Conservation (phyloP, 2,888 invertebrate genomes). For the Leptopilina drosophilae region DNA sequence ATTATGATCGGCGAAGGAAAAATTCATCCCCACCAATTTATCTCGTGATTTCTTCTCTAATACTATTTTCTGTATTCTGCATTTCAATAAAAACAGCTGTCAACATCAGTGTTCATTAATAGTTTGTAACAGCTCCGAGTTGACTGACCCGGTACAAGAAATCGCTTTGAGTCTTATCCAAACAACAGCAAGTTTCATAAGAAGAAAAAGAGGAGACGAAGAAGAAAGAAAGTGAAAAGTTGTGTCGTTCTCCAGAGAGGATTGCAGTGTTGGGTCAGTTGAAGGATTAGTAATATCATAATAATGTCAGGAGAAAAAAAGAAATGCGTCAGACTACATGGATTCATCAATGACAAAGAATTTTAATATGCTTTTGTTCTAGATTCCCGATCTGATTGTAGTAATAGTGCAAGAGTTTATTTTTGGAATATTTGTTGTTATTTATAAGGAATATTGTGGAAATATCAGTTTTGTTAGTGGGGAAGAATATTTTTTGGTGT, state of each 20-base stretch:
- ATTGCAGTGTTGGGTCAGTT: not conserved
- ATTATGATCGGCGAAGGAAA: not conserved
- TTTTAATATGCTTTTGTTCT: slow-evolving; percentile 1
- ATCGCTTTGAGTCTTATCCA: not conserved
- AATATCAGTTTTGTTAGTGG: not conserved
- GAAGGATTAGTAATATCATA: slow-evolving; percentile 6
- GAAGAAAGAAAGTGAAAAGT: not conserved
- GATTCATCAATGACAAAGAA: slow-evolving; percentile 35
- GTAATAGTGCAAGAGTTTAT: not conserved
- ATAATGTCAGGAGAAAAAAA: slow-evolving; percentile 1
- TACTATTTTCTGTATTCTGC: not conserved
- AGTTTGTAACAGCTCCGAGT: slow-evolving; percentile 31
- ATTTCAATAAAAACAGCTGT: slow-evolving; percentile 27
- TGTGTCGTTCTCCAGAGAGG: not conserved
- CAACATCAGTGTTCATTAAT: slow-evolving; percentile 28
- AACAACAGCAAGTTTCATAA: not conserved
- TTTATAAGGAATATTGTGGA: not conserved
- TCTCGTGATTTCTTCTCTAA: not conserved
- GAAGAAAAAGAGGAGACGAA: not conserved
- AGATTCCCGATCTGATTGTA: not conserved
- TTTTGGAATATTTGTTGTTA: not conserved
- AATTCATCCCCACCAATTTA: not conserved
- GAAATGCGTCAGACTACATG: slow-evolving; percentile 35
- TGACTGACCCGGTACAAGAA: slow-evolving; percentile 37
- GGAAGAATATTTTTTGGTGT: not conserved